These are phyloP conservation scores for Pristionchus japonicus DNA, from an alignment of 2,888 invertebrate species.

Conservation along the genomic window DNA sequence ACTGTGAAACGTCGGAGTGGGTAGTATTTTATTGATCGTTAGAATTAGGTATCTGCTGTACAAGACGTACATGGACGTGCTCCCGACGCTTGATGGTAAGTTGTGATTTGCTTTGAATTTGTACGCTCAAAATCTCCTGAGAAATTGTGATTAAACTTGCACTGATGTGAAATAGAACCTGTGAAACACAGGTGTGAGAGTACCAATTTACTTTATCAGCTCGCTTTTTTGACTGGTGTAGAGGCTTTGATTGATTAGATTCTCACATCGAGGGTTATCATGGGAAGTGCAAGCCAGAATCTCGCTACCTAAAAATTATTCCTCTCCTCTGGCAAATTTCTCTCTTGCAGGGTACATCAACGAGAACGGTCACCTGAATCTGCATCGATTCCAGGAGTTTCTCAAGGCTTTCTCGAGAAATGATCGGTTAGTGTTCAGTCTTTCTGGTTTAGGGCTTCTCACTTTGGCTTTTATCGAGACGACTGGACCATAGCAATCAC, in stretches of 20 bases:
- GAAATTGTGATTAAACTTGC: neutral
- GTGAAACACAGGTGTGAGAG: neutral
- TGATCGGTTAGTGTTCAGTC: slow-evolving; percentile 49
- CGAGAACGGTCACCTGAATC: slow-evolving; percentile 87
- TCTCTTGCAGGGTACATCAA: slow-evolving; percentile 88
- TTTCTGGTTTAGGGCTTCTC: no score
- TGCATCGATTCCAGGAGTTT: slow-evolving; percentile 88
- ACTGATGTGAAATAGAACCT: neutral
- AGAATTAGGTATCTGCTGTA: no score
- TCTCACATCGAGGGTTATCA: neutral
- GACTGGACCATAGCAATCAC: no score
- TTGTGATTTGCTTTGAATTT: neutral
- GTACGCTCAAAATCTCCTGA: neutral
- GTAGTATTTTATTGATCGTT: no score
- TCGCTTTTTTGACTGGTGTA: no score
- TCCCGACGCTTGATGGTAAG: slow-evolving; percentile 89
- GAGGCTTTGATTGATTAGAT: no score
- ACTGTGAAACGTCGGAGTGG: no score
- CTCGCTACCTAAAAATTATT: neutral
- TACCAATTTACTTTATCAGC: neutral
- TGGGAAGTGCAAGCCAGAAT: neutral
- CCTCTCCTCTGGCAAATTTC: neutral
- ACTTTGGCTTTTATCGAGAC: no score
- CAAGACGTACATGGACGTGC: slow-evolving; percentile 83
- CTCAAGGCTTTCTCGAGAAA: slow-evolving; percentile 73